phyloP scores from a whole-genome alignment of 2,797 vertebrate genomes.

The Lophius americanus region DNA sequence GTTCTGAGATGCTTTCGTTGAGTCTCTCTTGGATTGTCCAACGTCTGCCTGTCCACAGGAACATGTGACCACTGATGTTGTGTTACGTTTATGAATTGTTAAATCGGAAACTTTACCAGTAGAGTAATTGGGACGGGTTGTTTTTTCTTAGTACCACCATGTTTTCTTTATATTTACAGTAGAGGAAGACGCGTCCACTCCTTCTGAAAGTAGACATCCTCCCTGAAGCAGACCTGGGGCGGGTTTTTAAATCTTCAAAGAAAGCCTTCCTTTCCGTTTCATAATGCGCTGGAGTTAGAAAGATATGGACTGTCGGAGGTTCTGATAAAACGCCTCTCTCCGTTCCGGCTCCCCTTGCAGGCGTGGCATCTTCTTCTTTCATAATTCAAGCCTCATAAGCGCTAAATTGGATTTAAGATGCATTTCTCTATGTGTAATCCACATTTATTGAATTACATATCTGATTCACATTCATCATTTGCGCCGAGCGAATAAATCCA shows the following conservation, averaged over 20 bases:
- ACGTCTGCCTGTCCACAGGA: too few species aligned
- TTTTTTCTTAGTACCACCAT: too few species aligned
- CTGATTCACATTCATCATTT: conserved; percentile 72
- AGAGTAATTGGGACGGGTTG: too few species aligned
- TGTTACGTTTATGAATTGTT: too few species aligned
- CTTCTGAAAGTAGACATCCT: too few species aligned
- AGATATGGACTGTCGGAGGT: conserved; percentile 42
- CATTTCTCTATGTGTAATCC: conserved; percentile 72
- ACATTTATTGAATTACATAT: conserved; percentile 74
- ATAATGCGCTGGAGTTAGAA: conserved; percentile 39
- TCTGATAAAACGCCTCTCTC: conserved; percentile 41
- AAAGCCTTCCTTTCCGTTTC: conserved; percentile 39
- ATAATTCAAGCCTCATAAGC: conserved; percentile 71
- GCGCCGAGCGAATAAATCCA: conserved; percentile 61
- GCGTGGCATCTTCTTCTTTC: conserved; percentile 61
- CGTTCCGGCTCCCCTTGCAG: conserved; percentile 39
- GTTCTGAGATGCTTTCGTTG: too few species aligned
- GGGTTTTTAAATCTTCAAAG: conserved; percentile 55
- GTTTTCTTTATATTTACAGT: too few species aligned
- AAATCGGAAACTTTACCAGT: too few species aligned
- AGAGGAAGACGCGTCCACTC: too few species aligned
- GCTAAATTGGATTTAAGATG: conserved; percentile 68
- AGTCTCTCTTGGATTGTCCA: too few species aligned
- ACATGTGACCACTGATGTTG: too few species aligned
- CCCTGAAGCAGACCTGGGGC: conserved; percentile 62